A percentile compares a stretch with the other conserved stretches of the same genome.
Conservation (phyloP, 1,140 invertebrate species). For the Trichomalopsis sarcophagae region DNA sequence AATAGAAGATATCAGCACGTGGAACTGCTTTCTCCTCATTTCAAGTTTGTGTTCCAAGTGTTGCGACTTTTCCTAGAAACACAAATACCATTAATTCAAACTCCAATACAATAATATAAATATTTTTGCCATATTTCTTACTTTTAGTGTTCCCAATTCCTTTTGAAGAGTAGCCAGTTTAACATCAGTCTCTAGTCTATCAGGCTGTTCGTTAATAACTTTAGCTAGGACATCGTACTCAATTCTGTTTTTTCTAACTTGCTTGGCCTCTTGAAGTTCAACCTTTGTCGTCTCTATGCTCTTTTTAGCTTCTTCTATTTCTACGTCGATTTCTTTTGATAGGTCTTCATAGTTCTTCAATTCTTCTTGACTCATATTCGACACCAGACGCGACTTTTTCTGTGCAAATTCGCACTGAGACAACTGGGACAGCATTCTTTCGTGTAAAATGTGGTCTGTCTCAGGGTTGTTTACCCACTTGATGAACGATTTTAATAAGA, state of each 20-base stretch:
- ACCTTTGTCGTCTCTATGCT: conserved; percentile 85
- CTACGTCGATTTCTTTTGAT: conserved; percentile 84
- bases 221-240: conserved; percentile 95
- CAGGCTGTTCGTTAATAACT: conserved; percentile 92
- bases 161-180: conserved; percentile 84
- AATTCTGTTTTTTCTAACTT: conserved; percentile 90
- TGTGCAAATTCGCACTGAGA: conserved; percentile 92
- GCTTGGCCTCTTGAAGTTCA: conserved; percentile 87
- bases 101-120: not conserved
- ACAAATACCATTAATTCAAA: conserved; percentile 40
- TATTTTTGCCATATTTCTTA: conserved; percentile 57
- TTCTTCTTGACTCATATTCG: conserved; percentile 89
- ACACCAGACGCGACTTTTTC: conserved; percentile 86
- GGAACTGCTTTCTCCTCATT: conserved; percentile 90
- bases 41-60: conserved; percentile 86
- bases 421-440: conserved; percentile 87
- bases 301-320: conserved; percentile 84
- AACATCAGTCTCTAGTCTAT: conserved; percentile 87
- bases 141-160: conserved; percentile 82
- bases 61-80: conserved; percentile 80
- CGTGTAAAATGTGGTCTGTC: conserved; percentile 80
- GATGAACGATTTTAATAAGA: conserved; percentile 89
- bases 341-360: conserved; percentile 89
- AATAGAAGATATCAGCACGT: conserved; percentile 88
- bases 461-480: conserved; percentile 90